phyloP scores from a whole-genome alignment of 2,888 invertebrate species.

The Diplazon laetatorius region DNA sequence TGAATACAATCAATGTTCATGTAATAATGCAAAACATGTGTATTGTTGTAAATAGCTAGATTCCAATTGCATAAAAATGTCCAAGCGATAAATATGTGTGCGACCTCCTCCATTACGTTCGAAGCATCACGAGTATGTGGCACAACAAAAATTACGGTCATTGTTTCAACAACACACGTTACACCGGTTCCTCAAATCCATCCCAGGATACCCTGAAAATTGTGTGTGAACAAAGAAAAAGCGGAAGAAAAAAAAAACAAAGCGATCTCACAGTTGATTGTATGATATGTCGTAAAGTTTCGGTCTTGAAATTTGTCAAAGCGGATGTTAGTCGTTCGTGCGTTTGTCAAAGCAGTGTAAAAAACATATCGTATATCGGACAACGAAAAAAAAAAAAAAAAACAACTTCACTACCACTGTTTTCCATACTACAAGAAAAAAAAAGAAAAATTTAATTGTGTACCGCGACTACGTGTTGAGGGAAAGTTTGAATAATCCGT shows the following conservation, averaged over 20 bases:
- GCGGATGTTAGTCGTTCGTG: conserved; percentile 42
- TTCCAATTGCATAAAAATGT: too few relatives aligned
- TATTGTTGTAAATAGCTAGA: too few relatives aligned
- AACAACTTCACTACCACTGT: not conserved
- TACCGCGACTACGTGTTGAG: conserved; percentile 13
- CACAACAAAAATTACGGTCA: not conserved
- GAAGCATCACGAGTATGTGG: not conserved
- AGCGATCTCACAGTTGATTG: not conserved
- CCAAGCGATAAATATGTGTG: too few relatives aligned
- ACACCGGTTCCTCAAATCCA: not conserved
- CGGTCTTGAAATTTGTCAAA: conserved; percentile 14
- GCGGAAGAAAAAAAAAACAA: not conserved
- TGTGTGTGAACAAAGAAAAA: conserved; percentile 1
- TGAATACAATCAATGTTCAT: not conserved
- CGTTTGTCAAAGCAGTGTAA: conserved; percentile 27
- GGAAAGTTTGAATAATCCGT: conserved; percentile 26
- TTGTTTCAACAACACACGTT: not conserved
- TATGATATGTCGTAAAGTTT: conserved; percentile 10
- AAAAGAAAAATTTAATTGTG: not conserved
- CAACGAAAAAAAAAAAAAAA: not conserved
- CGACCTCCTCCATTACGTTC: too few relatives aligned
- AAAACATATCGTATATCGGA: conserved; percentile 17
- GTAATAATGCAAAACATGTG: too few relatives aligned
- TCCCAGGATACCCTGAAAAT: conserved; percentile 11
- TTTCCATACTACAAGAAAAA: too few relatives aligned